Percentiles rank a stretch among this genome's conserved stretches.
These are phyloP conservation scores for Cydia pomonella DNA, from an alignment of 1,140 invertebrate species.

Conservation along the genomic window DNA sequence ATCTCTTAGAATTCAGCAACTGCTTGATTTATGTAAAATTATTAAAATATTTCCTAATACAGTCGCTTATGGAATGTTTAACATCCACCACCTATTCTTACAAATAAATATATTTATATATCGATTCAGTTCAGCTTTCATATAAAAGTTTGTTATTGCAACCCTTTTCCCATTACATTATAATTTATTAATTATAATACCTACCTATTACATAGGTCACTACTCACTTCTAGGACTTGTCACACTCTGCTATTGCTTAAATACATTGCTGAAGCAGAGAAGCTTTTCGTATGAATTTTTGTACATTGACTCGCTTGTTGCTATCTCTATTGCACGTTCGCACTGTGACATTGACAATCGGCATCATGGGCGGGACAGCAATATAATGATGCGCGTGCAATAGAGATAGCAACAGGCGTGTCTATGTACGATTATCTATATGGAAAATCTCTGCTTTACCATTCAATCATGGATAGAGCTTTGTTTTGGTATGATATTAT, in stretches of 20 bases:
- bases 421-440: too few relatives aligned
- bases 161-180: background rate
- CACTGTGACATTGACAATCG: too few relatives aligned
- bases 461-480: too few relatives aligned
- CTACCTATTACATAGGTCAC: background rate
- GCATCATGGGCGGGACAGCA: too few relatives aligned
- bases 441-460: too few relatives aligned
- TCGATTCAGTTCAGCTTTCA: background rate
- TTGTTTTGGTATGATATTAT: too few relatives aligned
- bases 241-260: background rate
- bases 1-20: conserved; percentile 2
- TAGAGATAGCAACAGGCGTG: too few relatives aligned
- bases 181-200: background rate
- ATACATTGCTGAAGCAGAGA: too few relatives aligned
- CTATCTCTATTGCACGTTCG: too few relatives aligned
- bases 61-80: conserved; percentile 40
- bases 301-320: too few relatives aligned
- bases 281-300: too few relatives aligned
- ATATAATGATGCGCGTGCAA: too few relatives aligned
- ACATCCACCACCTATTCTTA: conserved; percentile 42
- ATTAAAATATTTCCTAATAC: background rate
- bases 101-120: conserved; percentile 10
- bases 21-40: background rate
- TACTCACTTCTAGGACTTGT: background rate
- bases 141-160: background rate